Evolutionary conservation across 2,797 vertebrate genomes (phyloP).

Genomic region (Anolis apletophallus): DNA sequence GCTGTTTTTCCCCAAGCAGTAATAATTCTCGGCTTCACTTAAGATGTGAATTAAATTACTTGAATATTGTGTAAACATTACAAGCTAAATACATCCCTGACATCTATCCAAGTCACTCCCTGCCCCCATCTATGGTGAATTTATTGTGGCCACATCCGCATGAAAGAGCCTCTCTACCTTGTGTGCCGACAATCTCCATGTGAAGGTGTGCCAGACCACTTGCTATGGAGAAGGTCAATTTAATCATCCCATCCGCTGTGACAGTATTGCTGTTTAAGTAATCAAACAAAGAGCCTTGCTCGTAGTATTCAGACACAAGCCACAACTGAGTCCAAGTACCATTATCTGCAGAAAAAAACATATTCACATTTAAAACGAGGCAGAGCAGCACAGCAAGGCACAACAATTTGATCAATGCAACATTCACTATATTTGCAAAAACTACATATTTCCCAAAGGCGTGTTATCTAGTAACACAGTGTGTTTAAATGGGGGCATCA

Average conservation of each 20-base stretch:
- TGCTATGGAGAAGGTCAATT: slow-evolving; percentile 92
- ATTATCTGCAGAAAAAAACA: slow-evolving; percentile 84
- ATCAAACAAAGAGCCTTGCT: slow-evolving; percentile 96
- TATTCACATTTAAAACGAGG: not conserved
- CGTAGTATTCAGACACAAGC: slow-evolving; percentile 97
- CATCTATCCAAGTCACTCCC: not conserved
- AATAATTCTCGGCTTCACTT: no score
- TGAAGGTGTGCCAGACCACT: slow-evolving; percentile 96
- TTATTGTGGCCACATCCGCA: not conserved
- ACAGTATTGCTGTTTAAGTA: slow-evolving; percentile 96
- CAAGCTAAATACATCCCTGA: not conserved
- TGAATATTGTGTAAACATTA: not conserved
- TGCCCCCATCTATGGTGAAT: not conserved
- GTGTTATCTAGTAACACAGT: not conserved
- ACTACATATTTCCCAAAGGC: not conserved
- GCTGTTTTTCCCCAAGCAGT: no score
- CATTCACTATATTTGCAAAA: not conserved
- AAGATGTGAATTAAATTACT: not conserved
- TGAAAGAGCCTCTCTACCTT: slow-evolving; percentile 80
- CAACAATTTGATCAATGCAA: not conserved
- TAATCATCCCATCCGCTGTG: slow-evolving; percentile 96
- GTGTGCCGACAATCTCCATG: slow-evolving; percentile 99
- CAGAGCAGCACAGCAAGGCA: not conserved
- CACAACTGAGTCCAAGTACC: slow-evolving; percentile 98
- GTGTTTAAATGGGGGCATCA: no score